Evolutionary conservation across 2,797 vertebrate genomes (phyloP), one percentile per base, ranked within the genome.

Genomic region (Atherinosoma microstoma): DNA sequence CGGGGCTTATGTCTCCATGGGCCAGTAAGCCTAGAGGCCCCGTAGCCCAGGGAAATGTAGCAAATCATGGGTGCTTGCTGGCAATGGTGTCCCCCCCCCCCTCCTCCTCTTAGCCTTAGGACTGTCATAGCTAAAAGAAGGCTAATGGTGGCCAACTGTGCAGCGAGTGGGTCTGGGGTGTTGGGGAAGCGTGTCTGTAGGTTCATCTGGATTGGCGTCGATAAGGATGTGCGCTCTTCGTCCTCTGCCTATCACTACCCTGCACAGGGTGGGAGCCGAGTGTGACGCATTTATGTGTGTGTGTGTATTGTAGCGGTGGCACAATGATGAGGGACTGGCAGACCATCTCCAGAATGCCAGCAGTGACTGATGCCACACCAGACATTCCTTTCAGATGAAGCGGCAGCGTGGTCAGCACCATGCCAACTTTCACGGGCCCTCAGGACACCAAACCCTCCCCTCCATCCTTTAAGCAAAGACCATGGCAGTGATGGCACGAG

Each of bases 151-250:
- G 93, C 92, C 93, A 94, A 94, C 89, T 92, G 89, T 84, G 93
- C 85, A 89, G 91, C 64, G 84, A 92, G 89, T 83, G 91, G 89
- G 89, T 89, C 90, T 88, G 85, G 86, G 89, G 84, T 86, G 86
- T 72, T 84, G 91, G 90, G 88, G 87, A 87, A 93, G 93, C 89
- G 84, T 94, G 90, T 94, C 93, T 95, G 91, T 93, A 84, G 91
- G 92, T 95, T 95, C 93, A 94, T 95, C 94, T 95, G 94, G 94
- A 95, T 94, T 88, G 91, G 88, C 89, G 88, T 92, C 87, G 95
- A 95, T 95, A 95, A 95, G 95, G 91, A 89, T 82, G 85, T 67
- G 77, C 69, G 80, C 89, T 91, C 90, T 87, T 92, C 92, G 89
- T 93, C 91, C 89, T 90, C 84, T 86, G 91, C 92, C 91, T 95